A percentile compares a stretch with the other conserved stretches of the same genome.
Evolutionary conservation across 2,888 invertebrate species (phyloP).

Genomic region (Drosophila kanekoi): DNA sequence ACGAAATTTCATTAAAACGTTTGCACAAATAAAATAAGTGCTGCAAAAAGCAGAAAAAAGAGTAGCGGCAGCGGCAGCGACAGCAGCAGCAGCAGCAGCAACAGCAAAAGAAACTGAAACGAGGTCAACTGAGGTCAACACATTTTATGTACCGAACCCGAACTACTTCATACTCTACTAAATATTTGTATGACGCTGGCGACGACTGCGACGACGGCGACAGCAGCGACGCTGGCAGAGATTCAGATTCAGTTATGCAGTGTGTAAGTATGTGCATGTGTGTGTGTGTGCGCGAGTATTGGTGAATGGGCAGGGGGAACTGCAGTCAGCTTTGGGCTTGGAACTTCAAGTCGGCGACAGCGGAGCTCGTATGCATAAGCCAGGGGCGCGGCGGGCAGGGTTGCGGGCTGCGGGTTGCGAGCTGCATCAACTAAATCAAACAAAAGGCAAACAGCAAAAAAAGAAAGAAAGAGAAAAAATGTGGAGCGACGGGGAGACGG

Average conservation of each 20-base stretch:
- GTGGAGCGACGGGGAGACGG: constrained; percentile 58
- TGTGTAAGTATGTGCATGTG: constrained; percentile 31
- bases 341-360: constrained; percentile 57
- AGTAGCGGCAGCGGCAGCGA: constrained; percentile 39
- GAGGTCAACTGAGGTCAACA: constrained; percentile 84
- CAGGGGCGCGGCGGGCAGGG: not conserved
- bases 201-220: constrained; percentile 28
- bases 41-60: constrained; percentile 67
- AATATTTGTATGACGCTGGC: constrained; percentile 80
- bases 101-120: constrained; percentile 79
- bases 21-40: constrained; percentile 79
- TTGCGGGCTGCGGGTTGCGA: constrained; percentile 12
- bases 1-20: constrained; percentile 79
- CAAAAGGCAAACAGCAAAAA: constrained; percentile 75
- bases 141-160: constrained; percentile 83
- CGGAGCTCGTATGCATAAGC: constrained; percentile 55
- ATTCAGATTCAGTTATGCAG: constrained; percentile 67
- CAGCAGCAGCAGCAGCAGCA: constrained; percentile 27
- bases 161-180: constrained; percentile 84
- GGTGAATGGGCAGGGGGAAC: constrained; percentile 63
- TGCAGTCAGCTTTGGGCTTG: constrained; percentile 70
- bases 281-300: constrained; percentile 27
- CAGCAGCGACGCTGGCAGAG: constrained; percentile 39
- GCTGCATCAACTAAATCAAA: constrained; percentile 76
- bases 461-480: too few relatives aligned